Evolutionary conservation across 2,113 vertebrate species (phyloP), one percentile per base, ranked within the genome.

Genomic region (Phainopepla nitens): DNA sequence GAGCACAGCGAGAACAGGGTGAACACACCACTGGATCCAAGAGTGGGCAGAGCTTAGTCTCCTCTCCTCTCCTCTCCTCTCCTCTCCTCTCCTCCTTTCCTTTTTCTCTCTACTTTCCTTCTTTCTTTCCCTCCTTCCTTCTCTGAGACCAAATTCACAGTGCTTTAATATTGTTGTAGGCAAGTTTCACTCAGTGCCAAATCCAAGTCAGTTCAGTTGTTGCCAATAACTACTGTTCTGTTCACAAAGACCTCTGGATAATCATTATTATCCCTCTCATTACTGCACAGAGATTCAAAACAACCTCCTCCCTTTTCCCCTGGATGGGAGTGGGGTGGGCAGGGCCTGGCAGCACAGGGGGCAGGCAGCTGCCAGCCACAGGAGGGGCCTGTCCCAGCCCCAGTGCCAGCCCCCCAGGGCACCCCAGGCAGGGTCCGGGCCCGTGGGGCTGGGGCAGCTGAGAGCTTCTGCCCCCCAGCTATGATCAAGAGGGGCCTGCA

Each of bases 401-500:
- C 7, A 7, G 8, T 15, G 18, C 51, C 4, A 1, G 21, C 61
- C 68, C 18, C 2, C 0, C 17, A 7, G 39, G n/a, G 17, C 53
- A 36, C 19, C 50, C 35, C 3, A 2, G 12, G 2, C 6, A 13
- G 39, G 33, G 44, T 1, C 41, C 1, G 5, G 47, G 66, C 21
- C 35, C 8, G 69, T 1, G 3, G 50, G 20, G 45, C 21, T 5
- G 23, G 10, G 23, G 61, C 22, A 27, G 25, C 61, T 79, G 36
- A 82, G 33, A 2, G 25, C 5, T 69, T 15, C 27, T 33, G 2
- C 7, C 21, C 57, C 53, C 20, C 93, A 99, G 98, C 88, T 21
- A 66, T 99, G 42, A 96, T 99, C 9, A 24, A 97, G 1, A 3
- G 62, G 62, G 98, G 98, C 4, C 82, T 98, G 4, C 13, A 33